Base-by-base conservation (phyloP, 1,140 invertebrate species). In the Drosophila subobscura region DNA sequence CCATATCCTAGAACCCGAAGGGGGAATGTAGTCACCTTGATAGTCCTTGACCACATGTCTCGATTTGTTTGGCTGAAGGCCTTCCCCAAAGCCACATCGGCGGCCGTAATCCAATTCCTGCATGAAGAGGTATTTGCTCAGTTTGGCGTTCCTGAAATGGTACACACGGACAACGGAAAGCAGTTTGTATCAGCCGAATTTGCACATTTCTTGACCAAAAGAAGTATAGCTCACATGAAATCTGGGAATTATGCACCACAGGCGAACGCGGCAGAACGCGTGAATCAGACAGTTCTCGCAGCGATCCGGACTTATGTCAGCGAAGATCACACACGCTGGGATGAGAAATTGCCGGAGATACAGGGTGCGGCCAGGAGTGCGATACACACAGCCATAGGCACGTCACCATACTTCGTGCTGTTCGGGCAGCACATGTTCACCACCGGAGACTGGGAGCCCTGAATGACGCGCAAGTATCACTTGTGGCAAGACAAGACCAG, bases 21-120 rank as follows among this genome's bases (percentile, higher is more conserved):
- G 10, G 63, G 63, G 14, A 57, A 66, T 22, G 46, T 20, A 10
- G 56, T 50, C 50, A 57, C 57, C 2, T 51, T 66, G 10, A 45
- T 66, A 37, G 63, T 66, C 12, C 7, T 66, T 10, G 63, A 66
- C 22, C 63, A 66, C 46, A 45, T 66, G 6, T 23, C 54, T 0
- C 58, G 51, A 10, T 66, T 50, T 27, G 33, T 27, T 4, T 66
- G 55, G 33, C 23, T 64, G 2, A 50, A 64, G 46, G 60, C 60
- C 3, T 33, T 64, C 20, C 5, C 25, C 4, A 46, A 64, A 8
- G 60, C 60, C 2, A 54, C 51, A 0, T 23, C 52, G 0, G 0
- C 22, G 14, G 46, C 29, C 6, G 50, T 64, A 0, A 8, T 66
- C 2, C 5, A 5, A 14, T 65, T 65, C 22, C 23, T 56, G 2